Evolutionary conservation across 2,113 vertebrate species (phyloP).

Genomic region (Amia ocellicauda): DNA sequence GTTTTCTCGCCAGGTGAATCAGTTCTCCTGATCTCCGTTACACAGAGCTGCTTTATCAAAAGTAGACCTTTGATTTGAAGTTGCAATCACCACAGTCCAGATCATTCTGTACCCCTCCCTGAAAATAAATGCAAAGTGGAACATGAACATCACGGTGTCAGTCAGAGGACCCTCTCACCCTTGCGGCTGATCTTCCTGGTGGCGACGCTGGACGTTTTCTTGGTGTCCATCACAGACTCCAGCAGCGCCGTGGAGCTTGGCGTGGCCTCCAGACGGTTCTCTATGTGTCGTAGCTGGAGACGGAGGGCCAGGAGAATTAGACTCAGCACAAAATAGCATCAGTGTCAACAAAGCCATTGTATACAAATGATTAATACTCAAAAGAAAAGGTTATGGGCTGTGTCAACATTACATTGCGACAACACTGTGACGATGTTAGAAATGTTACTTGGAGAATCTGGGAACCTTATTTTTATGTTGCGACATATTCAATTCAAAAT

Average conservation of each 20-base stretch:
- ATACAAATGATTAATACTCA: background rate
- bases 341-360: constrained; percentile 4
- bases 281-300: constrained; percentile 84
- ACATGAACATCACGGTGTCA: too few species aligned
- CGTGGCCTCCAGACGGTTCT: constrained; percentile 83
- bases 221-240: constrained; percentile 77
- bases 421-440: constrained; percentile 14
- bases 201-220: constrained; percentile 65
- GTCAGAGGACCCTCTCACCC: too few species aligned
- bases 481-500: too few species aligned
- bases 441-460: too few species aligned
- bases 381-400: background rate
- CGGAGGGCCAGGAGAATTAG: background rate
- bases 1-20: too few species aligned
- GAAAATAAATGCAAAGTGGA: too few species aligned
- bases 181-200: constrained; percentile 69
- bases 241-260: constrained; percentile 74
- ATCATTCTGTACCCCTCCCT: too few species aligned
- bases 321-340: background rate
- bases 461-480: too few species aligned
- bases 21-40: too few species aligned
- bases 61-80: too few species aligned
- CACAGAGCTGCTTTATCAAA: too few species aligned
- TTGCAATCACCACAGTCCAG: too few species aligned
- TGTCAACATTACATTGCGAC: constrained; percentile 22